Percentiles rank a stretch among this genome's conserved stretches.
phyloP scores from a whole-genome alignment of 2,797 vertebrate species.

The Enteromius radiatus region DNA sequence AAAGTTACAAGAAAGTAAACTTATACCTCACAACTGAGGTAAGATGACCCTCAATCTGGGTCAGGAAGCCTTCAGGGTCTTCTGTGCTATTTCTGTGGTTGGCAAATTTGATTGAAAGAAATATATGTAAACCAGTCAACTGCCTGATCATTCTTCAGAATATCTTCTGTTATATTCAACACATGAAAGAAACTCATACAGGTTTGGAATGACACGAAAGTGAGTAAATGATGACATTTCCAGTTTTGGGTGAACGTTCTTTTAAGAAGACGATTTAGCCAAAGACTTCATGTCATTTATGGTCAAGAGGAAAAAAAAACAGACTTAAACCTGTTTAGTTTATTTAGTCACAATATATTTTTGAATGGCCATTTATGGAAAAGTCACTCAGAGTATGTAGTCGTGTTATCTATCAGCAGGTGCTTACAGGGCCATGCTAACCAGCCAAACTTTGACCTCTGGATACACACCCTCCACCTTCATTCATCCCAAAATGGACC shows the following conservation, averaged over 20 bases:
- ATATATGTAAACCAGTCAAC: no score
- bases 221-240: no score
- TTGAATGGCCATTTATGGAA: neutral
- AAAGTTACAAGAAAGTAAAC: neutral
- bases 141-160: no score
- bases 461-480: neutral
- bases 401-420: neutral
- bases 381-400: neutral
- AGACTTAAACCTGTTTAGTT: neutral
- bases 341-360: neutral
- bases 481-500: neutral
- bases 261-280: neutral
- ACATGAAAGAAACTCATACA: no score
- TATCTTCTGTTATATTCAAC: no score
- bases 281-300: neutral
- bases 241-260: no score
- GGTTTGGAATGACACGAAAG: no score
- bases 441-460: constrained; percentile 1
- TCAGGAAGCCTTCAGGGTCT: neutral
- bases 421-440: neutral
- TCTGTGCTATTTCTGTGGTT: neutral
- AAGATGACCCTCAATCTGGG: neutral
- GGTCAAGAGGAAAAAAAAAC: neutral
- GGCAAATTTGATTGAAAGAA: neutral
- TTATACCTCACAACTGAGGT: neutral